Conservation (phyloP, 1,140 invertebrate species). For the Latrodectus geometricus region DNA sequence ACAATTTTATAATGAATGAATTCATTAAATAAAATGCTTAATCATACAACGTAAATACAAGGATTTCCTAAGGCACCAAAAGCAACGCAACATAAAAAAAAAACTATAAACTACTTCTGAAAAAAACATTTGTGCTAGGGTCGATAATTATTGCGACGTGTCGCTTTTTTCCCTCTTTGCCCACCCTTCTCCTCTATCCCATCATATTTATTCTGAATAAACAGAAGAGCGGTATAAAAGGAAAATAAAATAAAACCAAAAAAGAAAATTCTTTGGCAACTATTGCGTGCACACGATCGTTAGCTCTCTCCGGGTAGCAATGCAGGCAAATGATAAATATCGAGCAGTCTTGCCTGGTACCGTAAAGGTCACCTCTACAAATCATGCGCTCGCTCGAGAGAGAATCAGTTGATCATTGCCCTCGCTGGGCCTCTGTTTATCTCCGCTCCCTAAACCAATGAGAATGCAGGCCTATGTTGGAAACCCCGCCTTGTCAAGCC, state of each 20-base stretch:
- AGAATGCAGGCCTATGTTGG: neutral
- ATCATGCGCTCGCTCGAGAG: conserved; percentile 51
- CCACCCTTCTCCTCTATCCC: neutral
- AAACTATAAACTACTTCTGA: neutral
- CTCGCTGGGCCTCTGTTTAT: conserved; percentile 60
- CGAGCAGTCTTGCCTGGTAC: conserved; percentile 44
- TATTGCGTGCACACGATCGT: conserved; percentile 32
- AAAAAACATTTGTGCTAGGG: neutral
- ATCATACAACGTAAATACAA: no score
- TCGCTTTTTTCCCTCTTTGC: neutral
- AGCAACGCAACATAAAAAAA: no score
- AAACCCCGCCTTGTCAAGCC: conserved; percentile 30
- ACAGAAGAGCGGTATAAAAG: conserved; percentile 15
- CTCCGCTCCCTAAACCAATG: conserved; percentile 38
- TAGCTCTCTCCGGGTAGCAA: conserved; percentile 19
- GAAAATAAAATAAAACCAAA: neutral
- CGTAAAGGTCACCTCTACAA: conserved; percentile 62
- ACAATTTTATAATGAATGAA: no score
- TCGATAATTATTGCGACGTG: neutral
- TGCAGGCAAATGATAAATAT: conserved; percentile 41
- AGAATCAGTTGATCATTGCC: conserved; percentile 59
- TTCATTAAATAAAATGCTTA: no score
- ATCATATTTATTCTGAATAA: neutral
- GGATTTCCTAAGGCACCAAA: no score
- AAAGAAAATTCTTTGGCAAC: neutral